These are phyloP conservation scores for Megastigmus dorsalis DNA, from an alignment of 2,888 invertebrate genomes.

Conservation along the genomic window DNA sequence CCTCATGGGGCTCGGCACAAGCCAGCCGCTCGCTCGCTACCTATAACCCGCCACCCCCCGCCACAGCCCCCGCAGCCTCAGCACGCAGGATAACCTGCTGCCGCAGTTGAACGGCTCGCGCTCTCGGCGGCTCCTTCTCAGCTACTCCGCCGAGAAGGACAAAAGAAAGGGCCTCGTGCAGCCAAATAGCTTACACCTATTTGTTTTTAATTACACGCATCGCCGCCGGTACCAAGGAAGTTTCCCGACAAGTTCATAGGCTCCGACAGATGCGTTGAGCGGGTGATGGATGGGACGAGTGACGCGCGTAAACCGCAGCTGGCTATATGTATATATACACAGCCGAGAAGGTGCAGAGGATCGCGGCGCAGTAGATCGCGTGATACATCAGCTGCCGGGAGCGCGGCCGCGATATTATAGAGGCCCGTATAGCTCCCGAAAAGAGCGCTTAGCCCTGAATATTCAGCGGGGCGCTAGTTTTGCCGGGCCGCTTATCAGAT, in stretches of 20 bases:
- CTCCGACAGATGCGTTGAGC: constrained; percentile 19
- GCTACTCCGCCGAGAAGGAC: no score
- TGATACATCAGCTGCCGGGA: constrained; percentile 66
- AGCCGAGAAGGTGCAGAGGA: no score
- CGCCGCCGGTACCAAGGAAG: background rate
- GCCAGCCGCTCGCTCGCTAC: background rate
- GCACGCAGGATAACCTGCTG: no score
- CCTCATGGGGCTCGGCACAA: background rate
- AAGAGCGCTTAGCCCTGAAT: constrained; percentile 69
- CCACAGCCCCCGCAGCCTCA: no score
- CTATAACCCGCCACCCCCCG: no score
- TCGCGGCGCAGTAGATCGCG: no score
- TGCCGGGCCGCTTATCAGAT: constrained; percentile 67
- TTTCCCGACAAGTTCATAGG: constrained; percentile 9
- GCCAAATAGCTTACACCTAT: background rate
- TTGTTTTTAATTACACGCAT: constrained; percentile 24
- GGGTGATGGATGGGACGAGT: constrained; percentile 8
- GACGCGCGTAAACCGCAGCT: background rate
- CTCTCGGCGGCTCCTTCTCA: no score
- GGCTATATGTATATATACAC: no score
- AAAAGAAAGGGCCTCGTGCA: constrained; percentile 12
- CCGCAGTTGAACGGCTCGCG: no score
- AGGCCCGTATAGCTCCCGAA: constrained; percentile 64
- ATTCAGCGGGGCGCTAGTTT: constrained; percentile 64
- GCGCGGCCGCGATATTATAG: constrained; percentile 63